A percentile compares a stretch with the other conserved stretches of the same genome.
Conservation (phyloP, 2,113 vertebrate species). For the Mola mola region DNA sequence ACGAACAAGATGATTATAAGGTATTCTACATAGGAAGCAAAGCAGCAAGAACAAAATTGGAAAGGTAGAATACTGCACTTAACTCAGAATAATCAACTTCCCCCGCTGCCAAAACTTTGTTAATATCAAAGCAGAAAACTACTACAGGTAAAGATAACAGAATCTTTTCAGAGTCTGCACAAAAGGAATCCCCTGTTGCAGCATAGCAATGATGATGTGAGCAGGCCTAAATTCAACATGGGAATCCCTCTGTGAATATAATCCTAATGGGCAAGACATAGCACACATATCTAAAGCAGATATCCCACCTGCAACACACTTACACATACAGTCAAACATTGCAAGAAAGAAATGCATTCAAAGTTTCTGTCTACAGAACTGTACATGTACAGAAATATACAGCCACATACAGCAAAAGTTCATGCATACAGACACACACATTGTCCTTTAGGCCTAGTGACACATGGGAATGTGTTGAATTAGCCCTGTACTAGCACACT, state of each 20-base stretch:
- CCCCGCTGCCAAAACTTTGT: not conserved
- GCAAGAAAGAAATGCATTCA: slow-evolving; percentile 10
- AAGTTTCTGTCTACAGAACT: not conserved
- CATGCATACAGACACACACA: not conserved
- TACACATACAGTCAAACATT: slow-evolving; percentile 17
- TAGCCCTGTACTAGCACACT: too few species aligned
- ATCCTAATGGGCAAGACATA: slow-evolving; percentile 15
- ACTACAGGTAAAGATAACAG: not conserved
- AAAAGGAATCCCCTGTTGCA: slow-evolving; percentile 22
- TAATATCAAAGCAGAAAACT: not conserved
- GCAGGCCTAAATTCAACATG: slow-evolving; percentile 13
- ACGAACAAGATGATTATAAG: not conserved
- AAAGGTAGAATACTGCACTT: slow-evolving; percentile 5
- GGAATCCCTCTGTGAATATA: slow-evolving; percentile 18
- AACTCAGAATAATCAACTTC: slow-evolving; percentile 5
- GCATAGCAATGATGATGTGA: slow-evolving; percentile 4
- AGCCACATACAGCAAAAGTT: too few species aligned
- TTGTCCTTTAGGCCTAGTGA: too few species aligned
- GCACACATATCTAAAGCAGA: slow-evolving; percentile 33
- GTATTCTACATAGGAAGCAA: not conserved
- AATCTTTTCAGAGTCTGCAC: slow-evolving; percentile 29
- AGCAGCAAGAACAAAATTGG: not conserved
- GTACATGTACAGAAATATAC: too few species aligned
- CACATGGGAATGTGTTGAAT: too few species aligned
- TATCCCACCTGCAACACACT: not conserved